Evolutionary conservation across 2,888 invertebrate genomes (phyloP).

Genomic region (Halictus ligatus): DNA sequence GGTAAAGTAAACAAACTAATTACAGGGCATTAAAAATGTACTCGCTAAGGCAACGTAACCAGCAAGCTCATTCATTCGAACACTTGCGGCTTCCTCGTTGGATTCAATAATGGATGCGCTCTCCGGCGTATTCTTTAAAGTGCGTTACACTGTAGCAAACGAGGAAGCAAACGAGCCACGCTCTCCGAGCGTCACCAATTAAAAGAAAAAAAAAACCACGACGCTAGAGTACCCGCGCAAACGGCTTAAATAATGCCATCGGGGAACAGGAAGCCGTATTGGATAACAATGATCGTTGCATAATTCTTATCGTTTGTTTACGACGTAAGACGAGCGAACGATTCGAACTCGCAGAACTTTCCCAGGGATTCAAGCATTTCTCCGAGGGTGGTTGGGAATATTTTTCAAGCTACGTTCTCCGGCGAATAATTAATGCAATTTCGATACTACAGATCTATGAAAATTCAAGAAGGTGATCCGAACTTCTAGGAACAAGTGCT

Average conservation of each 20-base stretch:
- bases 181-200: slow-evolving; percentile 4
- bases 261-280: background rate
- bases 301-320: background rate
- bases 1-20: slow-evolving; percentile 6
- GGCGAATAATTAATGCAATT: too few species aligned
- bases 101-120: background rate
- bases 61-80: background rate
- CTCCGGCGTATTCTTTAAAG: background rate
- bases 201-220: background rate
- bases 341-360: background rate
- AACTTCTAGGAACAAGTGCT: too few species aligned
- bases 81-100: slow-evolving; percentile 1
- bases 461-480: too few species aligned
- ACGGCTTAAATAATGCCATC: background rate
- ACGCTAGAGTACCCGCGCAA: background rate
- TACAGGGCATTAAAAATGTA: slow-evolving; percentile 1
- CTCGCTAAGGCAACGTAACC: background rate
- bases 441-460: too few species aligned
- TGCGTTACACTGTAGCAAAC: background rate
- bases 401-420: too few species aligned
- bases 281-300: background rate
- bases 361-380: background rate
- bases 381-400: too few species aligned
- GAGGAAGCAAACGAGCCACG: background rate
- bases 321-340: background rate